These are phyloP conservation scores for Schlechtendalia chinensis DNA, from an alignment of 1,140 invertebrate species.

Conservation along the genomic window DNA sequence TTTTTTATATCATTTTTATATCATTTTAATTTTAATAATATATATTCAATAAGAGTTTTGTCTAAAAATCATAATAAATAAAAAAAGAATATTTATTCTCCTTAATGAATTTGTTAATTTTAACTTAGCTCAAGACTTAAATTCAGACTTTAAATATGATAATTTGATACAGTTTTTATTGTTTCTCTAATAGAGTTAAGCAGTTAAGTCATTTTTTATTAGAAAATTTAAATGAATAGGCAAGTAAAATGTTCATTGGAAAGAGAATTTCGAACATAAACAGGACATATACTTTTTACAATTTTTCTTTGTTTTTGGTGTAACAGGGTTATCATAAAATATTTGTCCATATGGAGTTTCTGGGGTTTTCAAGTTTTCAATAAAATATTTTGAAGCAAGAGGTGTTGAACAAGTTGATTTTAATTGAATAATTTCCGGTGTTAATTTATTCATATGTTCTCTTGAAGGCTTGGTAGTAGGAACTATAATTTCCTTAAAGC, in stretches of 20 bases:
- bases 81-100: too few relatives aligned
- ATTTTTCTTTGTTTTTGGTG: slow-evolving; percentile 59
- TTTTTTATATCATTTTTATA: too few relatives aligned
- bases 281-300: slow-evolving; percentile 57
- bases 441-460: not conserved
- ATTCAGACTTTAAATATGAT: not conserved
- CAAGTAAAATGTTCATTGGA: not conserved
- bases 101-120: not conserved
- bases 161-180: too few relatives aligned
- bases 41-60: too few relatives aligned
- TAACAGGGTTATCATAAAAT: slow-evolving; percentile 57
- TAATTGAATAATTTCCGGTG: not conserved
- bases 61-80: too few relatives aligned
- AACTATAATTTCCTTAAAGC: slow-evolving; percentile 23
- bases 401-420: slow-evolving; percentile 29
- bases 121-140: not conserved
- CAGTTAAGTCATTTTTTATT: too few relatives aligned
- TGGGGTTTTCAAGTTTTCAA: slow-evolving; percentile 57
- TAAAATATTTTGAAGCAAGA: slow-evolving; percentile 30
- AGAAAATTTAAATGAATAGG: not conserved
- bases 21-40: too few relatives aligned
- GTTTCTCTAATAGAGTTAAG: not conserved
- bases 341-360: slow-evolving; percentile 61
- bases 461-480: not conserved
- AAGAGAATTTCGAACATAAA: not conserved